These are phyloP conservation scores for Odontocerum albicorne DNA, from an alignment of 2,888 invertebrate genomes.

Conservation along the genomic window DNA sequence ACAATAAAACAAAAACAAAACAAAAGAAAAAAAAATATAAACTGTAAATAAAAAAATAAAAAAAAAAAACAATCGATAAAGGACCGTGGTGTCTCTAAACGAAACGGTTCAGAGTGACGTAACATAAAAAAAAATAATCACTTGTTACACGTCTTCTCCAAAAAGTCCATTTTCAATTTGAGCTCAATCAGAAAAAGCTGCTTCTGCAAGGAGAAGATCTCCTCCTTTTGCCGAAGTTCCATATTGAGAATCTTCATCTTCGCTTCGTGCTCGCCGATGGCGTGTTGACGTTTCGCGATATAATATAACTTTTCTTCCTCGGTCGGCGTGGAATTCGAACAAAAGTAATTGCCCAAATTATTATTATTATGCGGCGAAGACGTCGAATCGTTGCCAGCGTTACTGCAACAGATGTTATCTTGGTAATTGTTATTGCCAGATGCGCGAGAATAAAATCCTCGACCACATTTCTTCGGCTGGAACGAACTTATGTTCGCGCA, in stretches of 20 bases:
- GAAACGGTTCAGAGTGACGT: too few relatives aligned
- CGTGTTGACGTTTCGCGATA: constrained; percentile 53
- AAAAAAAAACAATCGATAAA: too few relatives aligned
- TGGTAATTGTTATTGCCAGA: constrained; percentile 12
- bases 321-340: constrained; percentile 39
- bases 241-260: constrained; percentile 57
- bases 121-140: too few relatives aligned
- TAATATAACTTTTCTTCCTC: constrained; percentile 52
- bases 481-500: constrained; percentile 13
- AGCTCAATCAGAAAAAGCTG: constrained; percentile 55
- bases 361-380: constrained; percentile 22
- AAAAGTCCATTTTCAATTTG: constrained; percentile 56
- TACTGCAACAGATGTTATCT: constrained; percentile 19
- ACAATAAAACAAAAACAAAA: too few relatives aligned
- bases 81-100: too few relatives aligned
- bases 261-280: constrained; percentile 56
- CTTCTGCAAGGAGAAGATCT: constrained; percentile 55
- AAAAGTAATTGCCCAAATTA: constrained; percentile 25
- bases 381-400: neutral
- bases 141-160: constrained; percentile 55
- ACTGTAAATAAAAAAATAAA: too few relatives aligned
- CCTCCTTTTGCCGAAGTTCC: constrained; percentile 55
- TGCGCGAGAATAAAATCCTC: constrained; percentile 17
- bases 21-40: too few relatives aligned
- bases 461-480: constrained; percentile 21